Conservation (phyloP, 2,888 invertebrate genomes). For the Incurvaria masculella region DNA sequence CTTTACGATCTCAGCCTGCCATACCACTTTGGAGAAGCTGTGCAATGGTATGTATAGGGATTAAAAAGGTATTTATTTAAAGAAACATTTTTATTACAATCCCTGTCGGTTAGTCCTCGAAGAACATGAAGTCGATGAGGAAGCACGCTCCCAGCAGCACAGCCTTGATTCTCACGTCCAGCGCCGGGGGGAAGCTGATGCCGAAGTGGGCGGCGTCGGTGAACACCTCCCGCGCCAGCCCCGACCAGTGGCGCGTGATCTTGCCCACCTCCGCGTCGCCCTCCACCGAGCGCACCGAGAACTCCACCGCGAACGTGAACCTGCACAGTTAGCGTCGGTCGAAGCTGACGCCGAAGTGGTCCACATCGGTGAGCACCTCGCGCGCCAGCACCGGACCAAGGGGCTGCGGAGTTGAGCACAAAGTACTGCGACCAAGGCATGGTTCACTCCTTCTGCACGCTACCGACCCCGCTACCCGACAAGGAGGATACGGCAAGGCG, state of each 20-base stretch:
- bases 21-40: no score
- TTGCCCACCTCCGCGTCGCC: conserved; percentile 48
- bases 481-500: conserved; percentile 24
- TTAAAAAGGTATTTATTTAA: no score
- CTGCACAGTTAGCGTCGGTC: background rate
- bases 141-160: conserved; percentile 37
- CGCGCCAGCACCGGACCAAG: conserved; percentile 46
- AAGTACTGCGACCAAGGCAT: conserved; percentile 37
- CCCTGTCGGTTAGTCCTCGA: background rate
- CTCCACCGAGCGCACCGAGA: conserved; percentile 48
- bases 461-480: conserved; percentile 27
- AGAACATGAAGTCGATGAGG: conserved; percentile 20
- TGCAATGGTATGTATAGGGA: no score
- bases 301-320: background rate
- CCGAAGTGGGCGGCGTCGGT: conserved; percentile 59
- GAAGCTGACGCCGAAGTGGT: conserved; percentile 58
- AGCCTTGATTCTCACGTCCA: conserved; percentile 47
- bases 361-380: conserved; percentile 55
- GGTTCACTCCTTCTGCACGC: conserved; percentile 31
- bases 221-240: conserved; percentile 47
- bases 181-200: conserved; percentile 56
- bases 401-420: conserved; percentile 39
- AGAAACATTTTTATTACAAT: no score
- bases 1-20: no score
- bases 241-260: conserved; percentile 60